Evolutionary conservation across 1,140 invertebrate genomes (phyloP).

Genomic region (Bombyx mori): DNA sequence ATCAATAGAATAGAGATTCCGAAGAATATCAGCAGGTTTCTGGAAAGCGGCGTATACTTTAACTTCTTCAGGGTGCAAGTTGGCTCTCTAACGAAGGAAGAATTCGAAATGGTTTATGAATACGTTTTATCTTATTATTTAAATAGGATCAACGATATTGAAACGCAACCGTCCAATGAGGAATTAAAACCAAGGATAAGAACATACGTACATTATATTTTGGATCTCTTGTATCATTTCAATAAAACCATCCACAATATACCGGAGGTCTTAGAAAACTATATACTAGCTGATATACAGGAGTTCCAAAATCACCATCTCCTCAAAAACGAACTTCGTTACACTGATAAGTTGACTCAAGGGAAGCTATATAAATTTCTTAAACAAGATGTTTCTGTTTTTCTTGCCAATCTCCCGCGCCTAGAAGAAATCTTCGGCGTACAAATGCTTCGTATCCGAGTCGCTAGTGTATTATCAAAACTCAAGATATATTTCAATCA

Average conservation of each 20-base stretch:
- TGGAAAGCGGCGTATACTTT: slow-evolving; percentile 13
- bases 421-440: slow-evolving; percentile 7
- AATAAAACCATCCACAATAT: slow-evolving; percentile 7
- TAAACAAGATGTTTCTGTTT: slow-evolving; percentile 30
- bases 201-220: slow-evolving; percentile 10
- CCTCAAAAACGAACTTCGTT: slow-evolving; percentile 9
- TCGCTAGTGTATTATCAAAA: slow-evolving; percentile 28
- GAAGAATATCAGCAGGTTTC: slow-evolving; percentile 18
- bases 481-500: slow-evolving; percentile 42
- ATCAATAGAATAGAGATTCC: slow-evolving; percentile 27
- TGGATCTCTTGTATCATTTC: slow-evolving; percentile 9
- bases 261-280: neutral
- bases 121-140: slow-evolving; percentile 25
- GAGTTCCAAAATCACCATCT: slow-evolving; percentile 1
- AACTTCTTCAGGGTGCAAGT: slow-evolving; percentile 16
- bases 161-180: slow-evolving; percentile 16
- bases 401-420: slow-evolving; percentile 19
- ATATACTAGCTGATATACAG: neutral
- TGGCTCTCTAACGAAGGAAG: slow-evolving; percentile 22
- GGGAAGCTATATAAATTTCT: slow-evolving; percentile 9
- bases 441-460: neutral
- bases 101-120: slow-evolving; percentile 23
- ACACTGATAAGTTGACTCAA: slow-evolving; percentile 12
- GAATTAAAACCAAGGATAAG: slow-evolving; percentile 12
- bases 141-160: slow-evolving; percentile 22